Percentiles rank a stretch among this genome's conserved stretches.
Evolutionary conservation across 2,888 invertebrate genomes (phyloP).

Genomic region (Trichacis sp.): DNA sequence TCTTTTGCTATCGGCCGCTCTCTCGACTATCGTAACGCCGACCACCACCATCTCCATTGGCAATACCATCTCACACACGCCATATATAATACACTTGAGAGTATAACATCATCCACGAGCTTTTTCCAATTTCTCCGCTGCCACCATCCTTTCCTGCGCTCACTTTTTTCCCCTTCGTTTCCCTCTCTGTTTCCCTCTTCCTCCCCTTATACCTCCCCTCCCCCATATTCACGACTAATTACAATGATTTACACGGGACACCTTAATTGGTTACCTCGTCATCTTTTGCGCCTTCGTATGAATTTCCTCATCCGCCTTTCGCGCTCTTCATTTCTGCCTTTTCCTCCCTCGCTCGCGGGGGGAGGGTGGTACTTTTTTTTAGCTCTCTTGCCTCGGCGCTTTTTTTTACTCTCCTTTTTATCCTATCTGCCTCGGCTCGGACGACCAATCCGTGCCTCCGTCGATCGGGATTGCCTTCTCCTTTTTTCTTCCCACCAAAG

Average conservation of each 20-base stretch:
- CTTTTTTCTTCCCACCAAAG: constrained; percentile 45
- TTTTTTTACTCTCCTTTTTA: constrained; percentile 39
- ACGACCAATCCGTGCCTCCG: constrained; percentile 45
- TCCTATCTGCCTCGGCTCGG: constrained; percentile 43
- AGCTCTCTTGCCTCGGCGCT: constrained; percentile 28
- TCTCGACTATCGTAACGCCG: constrained; percentile 43
- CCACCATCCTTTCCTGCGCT: constrained; percentile 5
- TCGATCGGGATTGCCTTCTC: constrained; percentile 45
- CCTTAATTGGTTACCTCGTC: not conserved
- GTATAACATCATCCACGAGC: constrained; percentile 43
- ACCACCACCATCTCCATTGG: constrained; percentile 42
- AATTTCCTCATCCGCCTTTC: constrained; percentile 11
- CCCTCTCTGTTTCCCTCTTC: not conserved
- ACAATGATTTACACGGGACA: too few relatives aligned
- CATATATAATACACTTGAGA: constrained; percentile 41
- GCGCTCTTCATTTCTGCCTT: constrained; percentile 41
- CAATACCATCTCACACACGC: constrained; percentile 32
- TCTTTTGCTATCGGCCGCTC: constrained; percentile 45
- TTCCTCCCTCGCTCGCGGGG: constrained; percentile 24
- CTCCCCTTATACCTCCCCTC: not conserved
- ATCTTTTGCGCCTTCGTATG: not conserved
- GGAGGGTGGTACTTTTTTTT: too few relatives aligned
- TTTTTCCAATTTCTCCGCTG: constrained; percentile 38
- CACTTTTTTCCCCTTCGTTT: not conserved
- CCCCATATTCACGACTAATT: not conserved